phyloP scores from a whole-genome alignment of 1,140 invertebrate genomes.

The Papilio polyxenes region DNA sequence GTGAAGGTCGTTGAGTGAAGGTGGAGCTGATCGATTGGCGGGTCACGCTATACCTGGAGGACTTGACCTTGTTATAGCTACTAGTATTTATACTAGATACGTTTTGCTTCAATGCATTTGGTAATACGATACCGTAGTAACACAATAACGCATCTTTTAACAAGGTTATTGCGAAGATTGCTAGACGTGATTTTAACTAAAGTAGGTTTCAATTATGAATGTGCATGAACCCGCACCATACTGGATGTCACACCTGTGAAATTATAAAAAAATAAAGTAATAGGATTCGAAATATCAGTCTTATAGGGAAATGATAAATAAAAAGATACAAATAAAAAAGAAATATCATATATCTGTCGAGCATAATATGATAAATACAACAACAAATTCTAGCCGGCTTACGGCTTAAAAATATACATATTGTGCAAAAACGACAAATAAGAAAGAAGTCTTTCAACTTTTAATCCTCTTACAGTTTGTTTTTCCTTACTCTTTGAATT shows the following conservation, averaged over 20 bases:
- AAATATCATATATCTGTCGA: not conserved
- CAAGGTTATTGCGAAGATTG: not conserved
- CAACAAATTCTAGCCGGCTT: not conserved
- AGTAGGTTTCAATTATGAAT: too few species aligned
- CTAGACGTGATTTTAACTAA: not conserved
- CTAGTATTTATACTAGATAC: not conserved
- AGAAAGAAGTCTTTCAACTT: not conserved
- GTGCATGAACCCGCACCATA: not conserved
- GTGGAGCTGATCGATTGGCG: not conserved
- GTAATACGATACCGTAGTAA: not conserved
- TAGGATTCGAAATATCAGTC: too few species aligned
- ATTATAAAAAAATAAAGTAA: not conserved
- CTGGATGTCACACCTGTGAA: not conserved
- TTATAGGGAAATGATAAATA: too few species aligned
- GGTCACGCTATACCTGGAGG: constrained; percentile 10
- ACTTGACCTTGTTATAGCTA: not conserved
- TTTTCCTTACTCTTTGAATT: not conserved
- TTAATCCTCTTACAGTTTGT: constrained; percentile 8
- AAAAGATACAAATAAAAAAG: not conserved
- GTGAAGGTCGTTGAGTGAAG: not conserved
- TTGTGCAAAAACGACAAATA: not conserved
- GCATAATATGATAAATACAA: not conserved
- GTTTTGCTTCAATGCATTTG: not conserved
- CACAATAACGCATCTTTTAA: not conserved
- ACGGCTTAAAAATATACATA: not conserved